Evolutionary conservation across 2,797 vertebrate species (phyloP).

Genomic region (Megalops cyprinoides): DNA sequence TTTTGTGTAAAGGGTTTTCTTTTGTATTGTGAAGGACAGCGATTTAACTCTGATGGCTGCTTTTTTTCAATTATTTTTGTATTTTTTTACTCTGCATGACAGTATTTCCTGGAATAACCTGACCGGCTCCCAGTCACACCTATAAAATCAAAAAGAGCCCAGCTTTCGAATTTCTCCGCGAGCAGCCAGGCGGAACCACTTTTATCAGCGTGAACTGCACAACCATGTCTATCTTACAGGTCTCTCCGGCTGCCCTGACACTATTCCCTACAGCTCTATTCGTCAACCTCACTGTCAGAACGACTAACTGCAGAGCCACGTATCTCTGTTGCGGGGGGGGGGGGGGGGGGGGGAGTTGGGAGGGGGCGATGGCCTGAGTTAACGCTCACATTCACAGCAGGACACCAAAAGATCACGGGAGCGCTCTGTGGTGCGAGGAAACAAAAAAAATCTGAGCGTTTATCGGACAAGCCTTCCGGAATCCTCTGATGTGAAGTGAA

Average conservation of each 20-base stretch:
- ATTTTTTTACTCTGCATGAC: too few relatives aligned
- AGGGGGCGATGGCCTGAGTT: neutral
- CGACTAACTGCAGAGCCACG: slow-evolving; percentile 10
- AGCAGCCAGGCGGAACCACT: neutral
- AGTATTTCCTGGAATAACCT: too few relatives aligned
- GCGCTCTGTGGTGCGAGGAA: neutral
- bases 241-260: neutral
- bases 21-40: too few relatives aligned
- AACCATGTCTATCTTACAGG: neutral
- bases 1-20: too few relatives aligned
- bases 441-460: neutral
- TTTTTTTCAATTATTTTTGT: too few relatives aligned
- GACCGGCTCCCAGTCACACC: too few relatives aligned
- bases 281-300: neutral
- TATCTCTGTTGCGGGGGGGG: neutral
- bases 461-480: neutral
- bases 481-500: neutral
- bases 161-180: neutral
- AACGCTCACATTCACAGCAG: neutral
- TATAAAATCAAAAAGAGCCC: too few relatives aligned
- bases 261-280: neutral
- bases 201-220: neutral
- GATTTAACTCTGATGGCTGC: too few relatives aligned
- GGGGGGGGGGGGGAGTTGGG: too few relatives aligned
- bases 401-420: neutral